Conservation (phyloP, 2,797 vertebrate genomes). For the Enteromius thamalakanensis region DNA sequence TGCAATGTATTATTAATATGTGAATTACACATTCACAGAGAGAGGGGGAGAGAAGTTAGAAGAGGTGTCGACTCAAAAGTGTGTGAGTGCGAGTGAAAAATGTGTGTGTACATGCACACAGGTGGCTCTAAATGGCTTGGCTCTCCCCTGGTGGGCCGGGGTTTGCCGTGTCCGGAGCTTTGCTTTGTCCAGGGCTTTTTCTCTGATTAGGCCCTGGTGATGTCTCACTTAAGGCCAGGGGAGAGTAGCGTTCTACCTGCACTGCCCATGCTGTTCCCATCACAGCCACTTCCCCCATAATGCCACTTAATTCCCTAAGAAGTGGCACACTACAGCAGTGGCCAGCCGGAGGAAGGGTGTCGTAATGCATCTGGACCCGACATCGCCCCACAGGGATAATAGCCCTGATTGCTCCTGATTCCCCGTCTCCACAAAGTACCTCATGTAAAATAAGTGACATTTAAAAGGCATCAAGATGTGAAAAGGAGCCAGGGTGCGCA, state of each 20-base stretch:
- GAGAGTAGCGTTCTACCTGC: constrained; percentile 86
- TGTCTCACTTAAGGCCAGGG: constrained; percentile 51
- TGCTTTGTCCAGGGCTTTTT: constrained; percentile 94
- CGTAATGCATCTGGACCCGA: constrained; percentile 86
- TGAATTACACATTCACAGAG: background rate
- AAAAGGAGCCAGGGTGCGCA: constrained; percentile 68
- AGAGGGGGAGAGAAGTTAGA: background rate
- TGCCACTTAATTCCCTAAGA: constrained; percentile 95
- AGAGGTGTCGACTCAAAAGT: background rate
- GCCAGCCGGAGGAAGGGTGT: constrained; percentile 87
- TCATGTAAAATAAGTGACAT: constrained; percentile 95
- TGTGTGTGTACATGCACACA: constrained; percentile 28
- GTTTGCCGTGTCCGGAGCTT: constrained; percentile 74
- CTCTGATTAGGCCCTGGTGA: constrained; percentile 92
- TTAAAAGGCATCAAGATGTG: constrained; percentile 90
- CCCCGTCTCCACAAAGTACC: constrained; percentile 82
- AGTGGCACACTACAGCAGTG: constrained; percentile 87
- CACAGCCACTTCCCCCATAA: constrained; percentile 94
- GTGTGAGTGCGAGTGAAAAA: constrained; percentile 30
- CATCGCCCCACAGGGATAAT: constrained; percentile 91
- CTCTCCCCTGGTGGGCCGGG: constrained; percentile 78
- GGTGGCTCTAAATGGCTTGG: constrained; percentile 68
- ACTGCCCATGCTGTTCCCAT: constrained; percentile 97
- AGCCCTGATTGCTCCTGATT: constrained; percentile 90
- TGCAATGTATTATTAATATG: background rate